Conservation (phyloP, 2,113 vertebrate species). For the Enhydra lutris region DNA sequence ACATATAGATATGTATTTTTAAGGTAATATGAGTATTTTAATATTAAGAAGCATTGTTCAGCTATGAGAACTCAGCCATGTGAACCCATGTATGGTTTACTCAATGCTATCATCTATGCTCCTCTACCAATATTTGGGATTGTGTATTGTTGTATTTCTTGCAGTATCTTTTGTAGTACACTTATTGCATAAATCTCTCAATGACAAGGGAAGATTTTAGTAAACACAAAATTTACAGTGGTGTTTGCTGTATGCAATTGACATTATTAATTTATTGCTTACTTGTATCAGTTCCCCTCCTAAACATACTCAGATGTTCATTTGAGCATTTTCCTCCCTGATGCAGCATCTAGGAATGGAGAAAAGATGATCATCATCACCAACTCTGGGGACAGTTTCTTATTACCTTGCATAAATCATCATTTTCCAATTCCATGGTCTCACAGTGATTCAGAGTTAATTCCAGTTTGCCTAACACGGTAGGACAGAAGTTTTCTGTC, state of each 20-base stretch:
- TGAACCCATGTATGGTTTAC: neutral
- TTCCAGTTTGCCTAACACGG: neutral
- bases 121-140: neutral
- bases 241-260: neutral
- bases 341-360: neutral
- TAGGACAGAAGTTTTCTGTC: neutral
- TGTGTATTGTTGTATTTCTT: neutral
- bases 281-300: neutral
- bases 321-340: neutral
- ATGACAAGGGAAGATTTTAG: neutral
- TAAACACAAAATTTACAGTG: neutral
- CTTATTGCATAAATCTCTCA: neutral
- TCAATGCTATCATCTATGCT: neutral
- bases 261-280: neutral
- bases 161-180: neutral
- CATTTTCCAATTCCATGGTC: neutral
- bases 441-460: constrained; percentile 1
- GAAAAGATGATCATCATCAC: neutral
- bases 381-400: neutral
- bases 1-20: neutral
- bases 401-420: neutral
- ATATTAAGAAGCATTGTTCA: neutral
- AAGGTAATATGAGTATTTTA: neutral
- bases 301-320: neutral
- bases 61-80: neutral